Conservation (phyloP, 2,113 vertebrate genomes). For the Scolopax mira region DNA sequence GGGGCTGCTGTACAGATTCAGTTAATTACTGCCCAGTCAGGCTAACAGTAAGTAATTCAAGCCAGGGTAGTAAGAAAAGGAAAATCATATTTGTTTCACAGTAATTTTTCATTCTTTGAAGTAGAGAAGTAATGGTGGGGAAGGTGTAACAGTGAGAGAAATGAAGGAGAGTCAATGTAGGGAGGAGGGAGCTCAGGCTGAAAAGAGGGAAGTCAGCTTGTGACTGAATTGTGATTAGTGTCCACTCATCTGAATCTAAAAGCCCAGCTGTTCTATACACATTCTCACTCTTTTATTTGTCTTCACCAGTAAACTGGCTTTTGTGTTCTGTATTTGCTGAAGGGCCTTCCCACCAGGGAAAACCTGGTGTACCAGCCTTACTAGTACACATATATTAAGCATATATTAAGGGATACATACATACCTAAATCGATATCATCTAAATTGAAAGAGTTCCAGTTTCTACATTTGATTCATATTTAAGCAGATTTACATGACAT, state of each 20-base stretch:
- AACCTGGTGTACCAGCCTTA: background rate
- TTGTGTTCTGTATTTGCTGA: background rate
- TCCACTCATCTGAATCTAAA: background rate
- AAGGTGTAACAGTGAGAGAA: background rate
- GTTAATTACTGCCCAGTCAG: background rate
- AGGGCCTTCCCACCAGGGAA: background rate
- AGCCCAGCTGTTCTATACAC: background rate
- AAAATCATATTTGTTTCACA: background rate
- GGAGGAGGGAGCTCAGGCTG: background rate
- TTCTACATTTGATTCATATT: background rate
- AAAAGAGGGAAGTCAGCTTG: background rate
- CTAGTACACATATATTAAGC: fast-evolving
- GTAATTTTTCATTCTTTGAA: background rate
- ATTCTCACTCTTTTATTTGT: background rate
- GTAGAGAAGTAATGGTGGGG: background rate
- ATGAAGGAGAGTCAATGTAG: background rate
- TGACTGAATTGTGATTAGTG: background rate
- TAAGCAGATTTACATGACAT: background rate
- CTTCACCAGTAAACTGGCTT: background rate
- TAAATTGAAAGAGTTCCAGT: background rate
- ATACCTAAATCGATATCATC: fast-evolving
- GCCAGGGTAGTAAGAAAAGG: background rate
- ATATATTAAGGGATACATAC: background rate
- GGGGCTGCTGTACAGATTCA: background rate
- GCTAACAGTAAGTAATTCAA: background rate